Conservation (phyloP, 2,888 invertebrate species). For the Abscondita cerata region DNA sequence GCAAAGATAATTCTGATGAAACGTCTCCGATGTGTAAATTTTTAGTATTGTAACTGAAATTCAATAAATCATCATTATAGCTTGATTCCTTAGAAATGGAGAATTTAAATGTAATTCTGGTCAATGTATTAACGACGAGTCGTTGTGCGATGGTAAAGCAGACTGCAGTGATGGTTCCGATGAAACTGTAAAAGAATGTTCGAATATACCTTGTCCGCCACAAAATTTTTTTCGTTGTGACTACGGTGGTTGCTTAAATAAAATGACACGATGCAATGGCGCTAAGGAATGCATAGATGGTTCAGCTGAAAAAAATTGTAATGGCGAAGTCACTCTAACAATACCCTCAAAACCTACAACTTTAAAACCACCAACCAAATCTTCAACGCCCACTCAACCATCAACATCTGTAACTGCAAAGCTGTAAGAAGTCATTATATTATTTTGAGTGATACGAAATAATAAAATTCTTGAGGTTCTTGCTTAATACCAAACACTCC, state of each 20-base stretch:
- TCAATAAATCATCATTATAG: no score
- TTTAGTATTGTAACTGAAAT: slow-evolving; percentile 36
- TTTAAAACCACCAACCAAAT: background rate
- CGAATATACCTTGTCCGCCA: slow-evolving; percentile 38
- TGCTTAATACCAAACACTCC: slow-evolving; percentile 44
- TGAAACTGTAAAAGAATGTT: slow-evolving; percentile 49
- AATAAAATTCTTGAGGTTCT: background rate
- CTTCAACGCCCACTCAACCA: background rate
- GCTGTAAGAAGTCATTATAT: background rate
- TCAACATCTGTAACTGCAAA: no score
- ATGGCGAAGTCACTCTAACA: background rate
- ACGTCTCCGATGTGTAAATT: slow-evolving; percentile 43
- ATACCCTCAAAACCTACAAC: no score
- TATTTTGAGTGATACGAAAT: background rate
- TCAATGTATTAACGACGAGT: slow-evolving; percentile 54
- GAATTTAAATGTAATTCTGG: slow-evolving; percentile 47
- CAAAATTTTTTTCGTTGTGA: slow-evolving; percentile 44
- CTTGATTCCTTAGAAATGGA: slow-evolving; percentile 4
- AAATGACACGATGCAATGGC: slow-evolving; percentile 63
- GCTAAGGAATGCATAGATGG: slow-evolving; percentile 60
- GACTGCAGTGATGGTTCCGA: slow-evolving; percentile 60
- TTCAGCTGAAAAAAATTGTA: slow-evolving; percentile 59
- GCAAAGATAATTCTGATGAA: slow-evolving; percentile 61
- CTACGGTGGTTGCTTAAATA: slow-evolving; percentile 53
- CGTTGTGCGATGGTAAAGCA: slow-evolving; percentile 57